A percentile compares a stretch with the other conserved stretches of the same genome.
phyloP scores from a whole-genome alignment of 2,797 vertebrate genomes.

The Lophius americanus region DNA sequence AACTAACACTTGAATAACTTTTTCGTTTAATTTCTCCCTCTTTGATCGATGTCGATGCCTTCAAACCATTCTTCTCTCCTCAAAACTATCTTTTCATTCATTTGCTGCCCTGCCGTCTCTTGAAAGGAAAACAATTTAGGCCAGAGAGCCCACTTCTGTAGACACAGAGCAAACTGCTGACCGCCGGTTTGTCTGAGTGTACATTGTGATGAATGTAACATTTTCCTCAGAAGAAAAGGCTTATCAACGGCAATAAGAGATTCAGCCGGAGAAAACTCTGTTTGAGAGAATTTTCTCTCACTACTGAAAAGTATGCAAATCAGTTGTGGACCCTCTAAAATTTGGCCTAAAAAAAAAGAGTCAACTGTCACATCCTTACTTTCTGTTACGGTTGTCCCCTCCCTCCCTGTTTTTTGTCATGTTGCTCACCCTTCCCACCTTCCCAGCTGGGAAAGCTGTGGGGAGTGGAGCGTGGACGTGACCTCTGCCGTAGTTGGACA shows the following conservation, averaged over 20 bases:
- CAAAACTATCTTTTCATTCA: conserved; percentile 32
- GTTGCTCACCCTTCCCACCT: conserved; percentile 66
- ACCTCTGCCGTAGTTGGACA: conserved; percentile 89
- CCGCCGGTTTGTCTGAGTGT: conserved; percentile 53
- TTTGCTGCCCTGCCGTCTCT: conserved; percentile 24
- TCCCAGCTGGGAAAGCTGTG: conserved; percentile 84
- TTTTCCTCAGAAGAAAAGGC: conserved; percentile 34
- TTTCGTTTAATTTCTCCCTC: conserved; percentile 39
- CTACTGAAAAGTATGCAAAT: conserved; percentile 30
- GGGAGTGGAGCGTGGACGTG: conserved; percentile 90
- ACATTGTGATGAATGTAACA: conserved; percentile 56
- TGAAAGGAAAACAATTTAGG: conserved; percentile 47
- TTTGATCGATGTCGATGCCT: conserved; percentile 32
- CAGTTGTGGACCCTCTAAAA: conserved; percentile 49
- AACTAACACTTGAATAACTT: conserved; percentile 25
- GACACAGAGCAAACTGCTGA: conserved; percentile 66
- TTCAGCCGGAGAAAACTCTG: conserved; percentile 10
- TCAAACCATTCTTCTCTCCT: conserved; percentile 34
- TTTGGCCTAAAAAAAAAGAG: conserved; percentile 39
- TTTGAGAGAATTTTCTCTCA: conserved; percentile 37
- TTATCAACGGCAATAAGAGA: conserved; percentile 43
- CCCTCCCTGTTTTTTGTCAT: conserved; percentile 29
- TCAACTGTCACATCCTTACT: conserved; percentile 37
- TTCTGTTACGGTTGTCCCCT: conserved; percentile 22
- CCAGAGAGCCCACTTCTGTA: conserved; percentile 42